A percentile compares a stretch with the other conserved stretches of the same genome.
Conservation (phyloP, 2,888 invertebrate species). For the Saturnia pavonia region DNA sequence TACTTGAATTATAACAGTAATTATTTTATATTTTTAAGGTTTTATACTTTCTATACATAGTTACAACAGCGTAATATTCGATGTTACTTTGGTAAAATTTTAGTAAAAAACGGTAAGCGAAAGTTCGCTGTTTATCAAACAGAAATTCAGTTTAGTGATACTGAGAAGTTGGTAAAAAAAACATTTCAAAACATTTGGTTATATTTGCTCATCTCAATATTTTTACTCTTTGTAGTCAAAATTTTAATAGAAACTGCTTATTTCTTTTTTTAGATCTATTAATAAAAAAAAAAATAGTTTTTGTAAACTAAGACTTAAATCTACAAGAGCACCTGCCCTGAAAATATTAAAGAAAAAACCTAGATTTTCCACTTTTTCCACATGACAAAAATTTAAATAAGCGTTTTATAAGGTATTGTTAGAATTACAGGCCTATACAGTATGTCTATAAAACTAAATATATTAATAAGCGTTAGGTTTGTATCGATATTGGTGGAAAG, state of each 20-base stretch:
- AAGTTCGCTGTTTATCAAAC: background rate
- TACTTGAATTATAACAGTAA: conserved; percentile 45
- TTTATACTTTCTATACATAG: conserved; percentile 45
- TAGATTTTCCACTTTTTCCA: conserved; percentile 10
- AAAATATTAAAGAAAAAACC: background rate
- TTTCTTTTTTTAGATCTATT: no score
- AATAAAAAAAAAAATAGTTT: background rate
- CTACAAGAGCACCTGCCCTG: background rate
- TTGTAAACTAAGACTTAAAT: background rate
- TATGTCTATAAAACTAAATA: background rate
- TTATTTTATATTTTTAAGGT: conserved; percentile 40
- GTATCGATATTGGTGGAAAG: background rate
- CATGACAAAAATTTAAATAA: conserved; percentile 2
- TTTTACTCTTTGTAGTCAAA: no score
- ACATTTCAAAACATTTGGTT: background rate
- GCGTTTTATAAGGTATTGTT: conserved; percentile 12
- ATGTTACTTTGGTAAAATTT: background rate
- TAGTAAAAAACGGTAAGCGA: background rate
- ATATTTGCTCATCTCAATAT: background rate
- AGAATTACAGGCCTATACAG: conserved; percentile 7
- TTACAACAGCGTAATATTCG: background rate
- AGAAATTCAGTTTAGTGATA: background rate
- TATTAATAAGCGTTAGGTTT: background rate
- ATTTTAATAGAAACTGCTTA: no score
- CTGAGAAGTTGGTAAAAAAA: background rate